phyloP scores from a whole-genome alignment of 2,888 invertebrate genomes.

The Cinara cedri region DNA sequence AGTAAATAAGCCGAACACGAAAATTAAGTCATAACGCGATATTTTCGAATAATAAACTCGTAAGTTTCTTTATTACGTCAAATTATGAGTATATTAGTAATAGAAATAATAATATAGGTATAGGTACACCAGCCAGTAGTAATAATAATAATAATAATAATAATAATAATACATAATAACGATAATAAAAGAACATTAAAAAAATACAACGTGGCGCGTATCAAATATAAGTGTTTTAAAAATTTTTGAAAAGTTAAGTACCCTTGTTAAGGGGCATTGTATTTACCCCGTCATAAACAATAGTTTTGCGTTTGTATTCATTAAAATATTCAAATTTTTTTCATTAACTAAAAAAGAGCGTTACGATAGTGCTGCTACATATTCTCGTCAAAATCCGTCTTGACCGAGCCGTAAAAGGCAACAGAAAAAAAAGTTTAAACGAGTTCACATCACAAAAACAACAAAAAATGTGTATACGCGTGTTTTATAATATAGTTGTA shows the following conservation, averaged over 20 bases:
- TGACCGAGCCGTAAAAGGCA: not conserved
- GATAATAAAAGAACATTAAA: too few relatives aligned
- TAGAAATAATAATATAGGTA: not conserved
- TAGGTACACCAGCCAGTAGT: not conserved
- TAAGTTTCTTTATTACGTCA: not conserved
- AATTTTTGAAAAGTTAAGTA: constrained; percentile 3
- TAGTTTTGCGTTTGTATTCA: not conserved
- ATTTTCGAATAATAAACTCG: constrained; percentile 8
- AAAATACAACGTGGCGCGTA: not conserved
- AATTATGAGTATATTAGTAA: not conserved
- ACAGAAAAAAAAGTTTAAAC: constrained; percentile 5
- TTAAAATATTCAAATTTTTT: constrained; percentile 21
- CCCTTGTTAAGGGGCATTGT: not conserved
- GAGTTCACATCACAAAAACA: not conserved
- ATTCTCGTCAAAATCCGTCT: not conserved
- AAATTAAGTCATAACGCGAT: constrained; percentile 26
- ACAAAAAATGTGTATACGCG: not conserved
- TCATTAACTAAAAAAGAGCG: not conserved
- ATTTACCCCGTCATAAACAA: not conserved
- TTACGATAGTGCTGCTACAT: not conserved
- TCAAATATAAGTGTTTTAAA: not conserved
- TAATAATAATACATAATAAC: not conserved
- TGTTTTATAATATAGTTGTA: not conserved
- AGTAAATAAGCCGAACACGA: constrained; percentile 3
- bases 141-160: not conserved